These are phyloP conservation scores for Odontesthes bonariensis DNA, from an alignment of 2,113 vertebrate species.

Conservation along the genomic window DNA sequence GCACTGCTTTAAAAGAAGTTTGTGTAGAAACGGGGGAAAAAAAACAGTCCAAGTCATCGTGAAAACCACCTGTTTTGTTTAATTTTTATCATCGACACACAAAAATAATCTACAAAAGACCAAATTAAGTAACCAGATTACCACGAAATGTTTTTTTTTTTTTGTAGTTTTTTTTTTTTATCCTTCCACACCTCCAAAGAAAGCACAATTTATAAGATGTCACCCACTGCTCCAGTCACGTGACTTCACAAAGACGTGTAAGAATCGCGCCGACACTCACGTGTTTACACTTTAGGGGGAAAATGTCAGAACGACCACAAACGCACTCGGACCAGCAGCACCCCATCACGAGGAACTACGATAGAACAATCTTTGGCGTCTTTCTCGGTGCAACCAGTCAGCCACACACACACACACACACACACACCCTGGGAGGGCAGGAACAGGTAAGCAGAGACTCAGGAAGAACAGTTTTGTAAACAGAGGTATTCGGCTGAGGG, in stretches of 20 bases:
- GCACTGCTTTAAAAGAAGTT: no score
- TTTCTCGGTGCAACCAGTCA: slow-evolving; percentile 65
- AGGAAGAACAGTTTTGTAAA: slow-evolving; percentile 72
- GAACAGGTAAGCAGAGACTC: slow-evolving; percentile 26
- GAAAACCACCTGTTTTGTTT: slow-evolving; percentile 79
- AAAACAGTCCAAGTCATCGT: slow-evolving; percentile 23
- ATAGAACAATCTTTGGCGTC: slow-evolving; percentile 78
- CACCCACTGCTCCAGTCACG: slow-evolving; percentile 71
- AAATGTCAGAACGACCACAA: slow-evolving; percentile 8
- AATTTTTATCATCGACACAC: slow-evolving; percentile 81
- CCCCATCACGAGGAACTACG: slow-evolving; percentile 64
- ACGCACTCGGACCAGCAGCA: slow-evolving; percentile 53
- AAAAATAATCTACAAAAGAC: slow-evolving; percentile 84
- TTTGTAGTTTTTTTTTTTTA: not conserved
- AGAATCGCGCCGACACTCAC: slow-evolving; percentile 52
- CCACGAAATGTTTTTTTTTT: slow-evolving; percentile 63
- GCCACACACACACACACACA: slow-evolving; percentile 11
- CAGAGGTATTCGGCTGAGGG: slow-evolving; percentile 73
- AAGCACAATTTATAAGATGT: slow-evolving; percentile 69
- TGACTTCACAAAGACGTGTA: slow-evolving; percentile 65
- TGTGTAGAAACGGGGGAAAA: not conserved
- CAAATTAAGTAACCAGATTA: slow-evolving; percentile 74
- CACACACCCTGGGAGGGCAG: slow-evolving; percentile 11
- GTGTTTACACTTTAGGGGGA: slow-evolving; percentile 39
- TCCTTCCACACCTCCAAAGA: slow-evolving; percentile 30